Evolutionary conservation across 2,888 invertebrate genomes (phyloP).

Genomic region (Latheticus oryzae): DNA sequence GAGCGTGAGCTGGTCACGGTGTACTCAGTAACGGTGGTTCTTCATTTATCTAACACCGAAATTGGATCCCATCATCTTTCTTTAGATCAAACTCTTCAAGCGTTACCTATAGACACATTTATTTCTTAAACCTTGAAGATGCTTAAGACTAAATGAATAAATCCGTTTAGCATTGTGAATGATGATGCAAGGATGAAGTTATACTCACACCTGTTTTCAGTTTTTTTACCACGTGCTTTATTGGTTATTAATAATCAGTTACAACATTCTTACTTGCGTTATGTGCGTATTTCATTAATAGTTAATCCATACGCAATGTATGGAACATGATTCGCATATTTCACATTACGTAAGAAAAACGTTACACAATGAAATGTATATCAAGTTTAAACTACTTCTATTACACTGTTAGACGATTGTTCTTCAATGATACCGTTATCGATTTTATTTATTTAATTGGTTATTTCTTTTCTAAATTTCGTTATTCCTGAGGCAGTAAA

Average conservation of each 20-base stretch:
- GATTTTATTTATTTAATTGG: slow-evolving; percentile 11
- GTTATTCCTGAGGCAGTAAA: too few species aligned
- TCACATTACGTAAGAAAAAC: slow-evolving; percentile 18
- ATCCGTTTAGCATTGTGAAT: slow-evolving; percentile 11
- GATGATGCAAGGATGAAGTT: slow-evolving; percentile 26
- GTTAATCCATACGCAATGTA: slow-evolving; percentile 19
- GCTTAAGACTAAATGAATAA: slow-evolving; percentile 12
- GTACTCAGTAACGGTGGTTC: slow-evolving; percentile 50
- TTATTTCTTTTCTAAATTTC: not conserved
- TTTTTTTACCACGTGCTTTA: slow-evolving; percentile 23
- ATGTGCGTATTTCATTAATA: slow-evolving; percentile 16
- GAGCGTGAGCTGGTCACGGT: slow-evolving; percentile 56
- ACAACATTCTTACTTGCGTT: slow-evolving; percentile 16
- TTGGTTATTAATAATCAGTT: slow-evolving; percentile 22
- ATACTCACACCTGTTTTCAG: slow-evolving; percentile 23
- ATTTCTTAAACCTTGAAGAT: slow-evolving; percentile 1
- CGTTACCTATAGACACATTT: slow-evolving; percentile 10
- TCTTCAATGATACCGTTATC: too few species aligned
- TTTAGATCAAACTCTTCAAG: not conserved
- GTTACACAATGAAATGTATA: slow-evolving; percentile 16
- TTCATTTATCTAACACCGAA: slow-evolving; percentile 17
- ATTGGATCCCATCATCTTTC: slow-evolving; percentile 10
- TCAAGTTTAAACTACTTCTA: not conserved
- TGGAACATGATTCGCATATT: slow-evolving; percentile 23
- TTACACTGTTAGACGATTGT: too few species aligned